Evolutionary conservation across 1,140 invertebrate species (phyloP), one percentile per base, ranked within the genome.

Genomic region (Monomorium pharaonis): DNA sequence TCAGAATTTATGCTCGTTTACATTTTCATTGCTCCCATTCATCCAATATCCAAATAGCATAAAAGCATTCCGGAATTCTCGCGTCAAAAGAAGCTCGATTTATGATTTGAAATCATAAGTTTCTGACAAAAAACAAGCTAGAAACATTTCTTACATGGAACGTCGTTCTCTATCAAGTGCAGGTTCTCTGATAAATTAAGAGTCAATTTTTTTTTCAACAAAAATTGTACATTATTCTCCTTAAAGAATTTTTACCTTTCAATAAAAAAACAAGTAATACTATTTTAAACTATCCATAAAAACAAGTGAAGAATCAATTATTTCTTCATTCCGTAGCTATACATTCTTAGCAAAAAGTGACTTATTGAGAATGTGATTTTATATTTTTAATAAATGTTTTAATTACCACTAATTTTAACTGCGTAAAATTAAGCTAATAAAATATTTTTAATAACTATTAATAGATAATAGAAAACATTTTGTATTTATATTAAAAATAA

Each of bases 31-130:
- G 12, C 63, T 49, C 49, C 49, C 6, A 14, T 47, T 21, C n/a
- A 49, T 65, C 9, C 30, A 5, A 63, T 27, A 51, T 37, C 18
- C 42, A 44, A 5, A 49, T 16, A 44, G 12, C 21, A 47, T 77
- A 14, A 77, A 63, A 67, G 33, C 21, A 3, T 63, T 49, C 18
- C n/a, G 75, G 27, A 33, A 65, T 33, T 77, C 12, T 9, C 37
- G 42, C 21, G 18, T 62, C 24, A 27, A 65, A 63, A 77, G n/a
- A 63, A 63, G 16, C 42, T 65, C 7, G n/a, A 63, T 78, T 49
- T 78, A 78, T 21, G 75, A 65, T 37, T 77, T 27, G 1, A 21
- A 77, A 7, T 44, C 10, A 24, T 63, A 49, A 65, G 4, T 78
- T 78, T 78, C 10, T 27, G 7, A 14, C 1, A 14, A 14, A 14